phyloP scores from a whole-genome alignment of 2,797 vertebrate species.

The Artibeus jamaicensis region DNA sequence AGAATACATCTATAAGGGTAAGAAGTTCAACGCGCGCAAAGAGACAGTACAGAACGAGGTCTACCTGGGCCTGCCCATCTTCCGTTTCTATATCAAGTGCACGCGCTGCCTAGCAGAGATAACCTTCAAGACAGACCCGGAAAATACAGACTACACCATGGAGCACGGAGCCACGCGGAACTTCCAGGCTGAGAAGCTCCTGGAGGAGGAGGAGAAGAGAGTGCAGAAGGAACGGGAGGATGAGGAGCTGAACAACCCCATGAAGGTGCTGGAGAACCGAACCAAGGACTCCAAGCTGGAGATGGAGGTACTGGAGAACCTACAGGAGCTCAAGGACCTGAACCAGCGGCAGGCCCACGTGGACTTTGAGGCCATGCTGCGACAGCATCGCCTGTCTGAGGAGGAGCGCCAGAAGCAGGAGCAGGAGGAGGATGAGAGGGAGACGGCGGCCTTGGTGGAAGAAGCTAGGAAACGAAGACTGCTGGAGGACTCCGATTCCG shows the following conservation, averaged over 20 bases:
- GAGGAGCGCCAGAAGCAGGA: constrained; percentile 85
- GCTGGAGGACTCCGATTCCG: constrained; percentile 90
- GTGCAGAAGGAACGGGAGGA: constrained; percentile 93
- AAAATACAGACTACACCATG: constrained; percentile 98
- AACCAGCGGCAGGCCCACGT: constrained; percentile 97
- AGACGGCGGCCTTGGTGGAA: constrained; percentile 91
- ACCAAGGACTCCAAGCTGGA: constrained; percentile 98
- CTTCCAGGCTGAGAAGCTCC: constrained; percentile 96
- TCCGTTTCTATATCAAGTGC: constrained; percentile 99
- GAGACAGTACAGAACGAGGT: constrained; percentile 94
- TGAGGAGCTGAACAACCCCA: constrained; percentile 97
- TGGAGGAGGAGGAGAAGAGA: constrained; percentile 96
- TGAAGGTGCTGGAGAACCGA: constrained; percentile 98
- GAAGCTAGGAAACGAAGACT: constrained; percentile 86
- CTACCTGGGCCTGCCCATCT: constrained; percentile 96
- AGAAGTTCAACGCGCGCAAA: constrained; percentile 97
- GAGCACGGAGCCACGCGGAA: constrained; percentile 95
- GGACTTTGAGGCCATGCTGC: constrained; percentile 96
- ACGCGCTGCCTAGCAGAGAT: constrained; percentile 97
- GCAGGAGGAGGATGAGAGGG: constrained; percentile 92
- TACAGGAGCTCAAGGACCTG: constrained; percentile 97
- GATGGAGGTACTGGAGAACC: constrained; percentile 98
- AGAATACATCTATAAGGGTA: constrained; percentile 99
- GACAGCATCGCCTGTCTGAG: constrained; percentile 88
- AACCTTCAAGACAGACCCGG: constrained; percentile 98